phyloP scores from a whole-genome alignment of 2,797 vertebrate species.

The Sorex maritimensis region DNA sequence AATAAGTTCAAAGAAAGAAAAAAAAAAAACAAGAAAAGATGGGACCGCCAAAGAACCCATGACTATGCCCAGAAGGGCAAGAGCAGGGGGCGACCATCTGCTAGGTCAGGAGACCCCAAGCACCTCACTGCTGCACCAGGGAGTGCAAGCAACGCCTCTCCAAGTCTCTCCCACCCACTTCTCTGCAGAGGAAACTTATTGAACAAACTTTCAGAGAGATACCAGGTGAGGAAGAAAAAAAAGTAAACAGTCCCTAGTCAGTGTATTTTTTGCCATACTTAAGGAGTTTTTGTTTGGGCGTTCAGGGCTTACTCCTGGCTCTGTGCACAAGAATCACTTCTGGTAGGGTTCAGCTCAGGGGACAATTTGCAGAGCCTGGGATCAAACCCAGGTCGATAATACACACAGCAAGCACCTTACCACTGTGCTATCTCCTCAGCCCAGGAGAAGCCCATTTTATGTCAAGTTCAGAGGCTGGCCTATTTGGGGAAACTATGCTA shows the following conservation, averaged over 20 bases:
- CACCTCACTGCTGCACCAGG: rapidly evolving
- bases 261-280: neutral
- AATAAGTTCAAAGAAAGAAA: neutral
- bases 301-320: no score
- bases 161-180: rapidly evolving
- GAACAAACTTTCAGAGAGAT: neutral
- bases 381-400: no score
- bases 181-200: neutral
- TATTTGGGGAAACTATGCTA: neutral
- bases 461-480: neutral
- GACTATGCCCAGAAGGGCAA: neutral
- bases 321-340: no score
- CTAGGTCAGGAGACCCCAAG: neutral
- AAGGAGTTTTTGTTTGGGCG: neutral
- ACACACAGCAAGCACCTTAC: no score
- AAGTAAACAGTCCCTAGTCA: neutral
- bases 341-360: no score
- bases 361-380: no score
- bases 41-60: neutral
- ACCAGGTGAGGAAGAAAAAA: neutral
- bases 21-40: neutral
- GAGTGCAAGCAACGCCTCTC: neutral
- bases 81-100: rapidly evolving
- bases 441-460: neutral
- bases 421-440: no score